Conservation (phyloP, 2,797 vertebrate species). For the Hephaestus fuliginosus region DNA sequence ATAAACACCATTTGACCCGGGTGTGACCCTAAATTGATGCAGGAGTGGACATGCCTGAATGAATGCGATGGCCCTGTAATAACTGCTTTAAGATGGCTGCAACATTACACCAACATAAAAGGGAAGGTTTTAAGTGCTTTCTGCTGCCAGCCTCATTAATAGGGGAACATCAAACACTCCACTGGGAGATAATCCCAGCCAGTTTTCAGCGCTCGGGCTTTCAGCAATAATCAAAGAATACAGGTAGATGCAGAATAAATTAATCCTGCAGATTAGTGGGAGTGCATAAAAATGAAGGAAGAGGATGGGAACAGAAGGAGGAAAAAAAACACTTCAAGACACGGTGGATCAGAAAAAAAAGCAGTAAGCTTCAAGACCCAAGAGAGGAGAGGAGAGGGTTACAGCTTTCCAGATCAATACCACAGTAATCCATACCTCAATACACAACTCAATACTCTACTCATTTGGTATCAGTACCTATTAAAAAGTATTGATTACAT, state of each 20-base stretch:
- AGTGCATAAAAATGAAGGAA: conserved; percentile 66
- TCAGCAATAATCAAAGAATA: conserved; percentile 78
- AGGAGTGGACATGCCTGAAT: conserved; percentile 57
- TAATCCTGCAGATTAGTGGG: conserved; percentile 77
- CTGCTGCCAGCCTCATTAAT: conserved; percentile 72
- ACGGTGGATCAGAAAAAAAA: conserved; percentile 34
- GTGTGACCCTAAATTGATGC: conserved; percentile 45
- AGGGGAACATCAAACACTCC: conserved; percentile 74
- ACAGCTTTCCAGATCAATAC: conserved; percentile 44
- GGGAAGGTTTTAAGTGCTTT: conserved; percentile 56
- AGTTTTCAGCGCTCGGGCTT: conserved; percentile 59
- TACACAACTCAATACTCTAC: conserved; percentile 43
- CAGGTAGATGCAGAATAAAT: conserved; percentile 75
- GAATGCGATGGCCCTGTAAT: conserved; percentile 41
- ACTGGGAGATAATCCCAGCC: conserved; percentile 70
- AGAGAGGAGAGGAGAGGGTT: conserved; percentile 18
- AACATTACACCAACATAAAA: conserved; percentile 65
- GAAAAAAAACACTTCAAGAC: conserved; percentile 56
- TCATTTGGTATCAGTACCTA: conserved; percentile 44
- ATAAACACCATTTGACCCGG: conserved; percentile 55
- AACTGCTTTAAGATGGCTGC: conserved; percentile 58
- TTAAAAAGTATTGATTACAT: conserved; percentile 59
- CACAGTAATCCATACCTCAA: conserved; percentile 51
- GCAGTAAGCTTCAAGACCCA: background rate
- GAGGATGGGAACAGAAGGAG: conserved; percentile 35